Conservation (phyloP, 2,797 vertebrate genomes). For the Artibeus lituratus region DNA sequence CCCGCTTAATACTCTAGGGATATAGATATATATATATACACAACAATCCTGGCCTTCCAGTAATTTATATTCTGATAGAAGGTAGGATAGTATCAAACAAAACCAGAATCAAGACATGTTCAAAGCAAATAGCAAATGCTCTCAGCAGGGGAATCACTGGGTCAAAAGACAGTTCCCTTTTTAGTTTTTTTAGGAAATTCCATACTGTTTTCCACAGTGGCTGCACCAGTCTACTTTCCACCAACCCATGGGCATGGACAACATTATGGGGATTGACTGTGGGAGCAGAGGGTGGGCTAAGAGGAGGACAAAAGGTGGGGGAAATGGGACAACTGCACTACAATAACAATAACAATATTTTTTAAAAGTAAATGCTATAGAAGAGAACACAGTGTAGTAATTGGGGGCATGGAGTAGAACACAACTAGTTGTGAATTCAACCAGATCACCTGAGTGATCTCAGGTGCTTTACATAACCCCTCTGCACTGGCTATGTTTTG, state of each 20-base stretch:
- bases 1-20: neutral
- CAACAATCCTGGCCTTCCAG: neutral
- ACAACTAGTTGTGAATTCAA: neutral
- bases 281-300: too few relatives aligned
- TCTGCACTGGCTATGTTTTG: neutral
- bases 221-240: too few relatives aligned
- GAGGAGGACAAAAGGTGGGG: too few relatives aligned
- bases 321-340: too few relatives aligned
- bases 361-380: neutral
- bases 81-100: neutral
- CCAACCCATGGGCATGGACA: too few relatives aligned
- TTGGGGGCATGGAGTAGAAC: neutral
- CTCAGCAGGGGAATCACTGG: too few relatives aligned
- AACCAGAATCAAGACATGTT: neutral
- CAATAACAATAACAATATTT: too few relatives aligned
- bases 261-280: too few relatives aligned
- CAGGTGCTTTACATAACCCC: neutral
- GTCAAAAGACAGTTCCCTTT: too few relatives aligned
- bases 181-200: too few relatives aligned
- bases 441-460: neutral
- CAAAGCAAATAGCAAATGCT: neutral
- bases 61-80: neutral
- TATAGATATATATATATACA: neutral
- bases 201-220: too few relatives aligned
- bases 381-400: neutral